Conservation (phyloP, 2,797 vertebrate species). For the Gadopsis marmoratus region DNA sequence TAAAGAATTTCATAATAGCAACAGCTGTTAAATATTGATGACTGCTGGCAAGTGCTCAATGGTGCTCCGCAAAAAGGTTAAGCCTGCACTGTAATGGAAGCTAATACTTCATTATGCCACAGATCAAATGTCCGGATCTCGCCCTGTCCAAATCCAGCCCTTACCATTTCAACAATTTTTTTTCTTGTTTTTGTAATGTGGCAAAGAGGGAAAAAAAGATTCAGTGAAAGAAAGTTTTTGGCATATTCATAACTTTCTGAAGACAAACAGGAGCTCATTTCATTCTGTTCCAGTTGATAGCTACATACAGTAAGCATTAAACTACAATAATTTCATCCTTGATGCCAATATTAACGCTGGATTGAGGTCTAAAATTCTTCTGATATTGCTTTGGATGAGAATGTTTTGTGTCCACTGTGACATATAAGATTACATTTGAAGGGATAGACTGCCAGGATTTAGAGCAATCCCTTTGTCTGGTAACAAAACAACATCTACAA, state of each 20-base stretch:
- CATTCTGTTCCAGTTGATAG: slow-evolving; percentile 2
- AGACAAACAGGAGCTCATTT: slow-evolving; percentile 40
- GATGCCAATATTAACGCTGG: slow-evolving; percentile 31
- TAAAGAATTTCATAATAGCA: slow-evolving; percentile 98
- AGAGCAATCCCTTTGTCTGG: slow-evolving; percentile 43
- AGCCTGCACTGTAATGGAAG: slow-evolving; percentile 91
- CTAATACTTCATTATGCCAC: slow-evolving; percentile 92
- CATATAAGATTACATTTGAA: slow-evolving; percentile 59
- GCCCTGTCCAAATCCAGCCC: slow-evolving; percentile 53
- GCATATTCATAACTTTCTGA: slow-evolving; percentile 39
- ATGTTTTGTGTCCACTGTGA: slow-evolving; percentile 47
- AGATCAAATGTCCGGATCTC: slow-evolving; percentile 88
- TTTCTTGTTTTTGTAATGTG: slow-evolving; percentile 71
- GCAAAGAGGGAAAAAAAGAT: slow-evolving; percentile 30
- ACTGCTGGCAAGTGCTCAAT: slow-evolving; percentile 87
- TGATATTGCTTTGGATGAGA: slow-evolving; percentile 51
- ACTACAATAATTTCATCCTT: slow-evolving; percentile 37
- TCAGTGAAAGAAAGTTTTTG: slow-evolving; percentile 8
- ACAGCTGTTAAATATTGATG: slow-evolving; percentile 99
- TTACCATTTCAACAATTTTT: slow-evolving; percentile 33
- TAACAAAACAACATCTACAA: slow-evolving; percentile 51
- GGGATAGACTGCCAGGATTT: slow-evolving; percentile 40
- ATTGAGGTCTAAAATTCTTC: slow-evolving; percentile 51
- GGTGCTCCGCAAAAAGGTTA: slow-evolving; percentile 89
- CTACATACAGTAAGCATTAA: not conserved